A percentile compares a stretch with the other conserved stretches of the same genome.
These are phyloP conservation scores for Epinephelus cyanopodus DNA, from an alignment of 2,113 vertebrate genomes.

Conservation along the genomic window DNA sequence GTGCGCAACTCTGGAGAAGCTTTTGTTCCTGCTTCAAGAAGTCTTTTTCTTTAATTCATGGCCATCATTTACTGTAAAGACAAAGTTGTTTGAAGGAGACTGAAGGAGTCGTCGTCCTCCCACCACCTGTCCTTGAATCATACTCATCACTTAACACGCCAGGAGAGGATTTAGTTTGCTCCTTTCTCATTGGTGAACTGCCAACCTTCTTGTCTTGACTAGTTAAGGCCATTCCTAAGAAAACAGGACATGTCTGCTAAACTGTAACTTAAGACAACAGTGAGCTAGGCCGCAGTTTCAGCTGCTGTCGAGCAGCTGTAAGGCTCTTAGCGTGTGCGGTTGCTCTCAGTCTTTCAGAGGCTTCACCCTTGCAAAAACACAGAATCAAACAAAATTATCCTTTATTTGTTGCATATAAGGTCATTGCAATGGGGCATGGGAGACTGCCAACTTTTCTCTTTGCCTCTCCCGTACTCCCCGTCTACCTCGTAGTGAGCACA, in stretches of 20 bases:
- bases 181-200: constrained; percentile 64
- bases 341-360: constrained; percentile 64
- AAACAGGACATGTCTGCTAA: constrained; percentile 74
- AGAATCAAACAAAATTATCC: constrained; percentile 82
- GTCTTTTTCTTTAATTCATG: constrained; percentile 14
- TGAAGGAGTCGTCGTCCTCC: constrained; percentile 38
- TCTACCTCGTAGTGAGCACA: constrained; percentile 82
- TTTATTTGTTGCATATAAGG: constrained; percentile 86
- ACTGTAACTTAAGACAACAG: constrained; percentile 77
- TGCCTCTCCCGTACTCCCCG: constrained; percentile 62
- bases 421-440: constrained; percentile 84
- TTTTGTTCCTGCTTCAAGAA: constrained; percentile 13
- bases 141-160: constrained; percentile 63
- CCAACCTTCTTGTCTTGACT: constrained; percentile 80
- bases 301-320: constrained; percentile 78
- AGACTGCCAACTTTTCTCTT: constrained; percentile 69
- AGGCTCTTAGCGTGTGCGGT: constrained; percentile 50
- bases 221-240: constrained; percentile 73
- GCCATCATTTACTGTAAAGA: constrained; percentile 16
- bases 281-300: constrained; percentile 62
- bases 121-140: constrained; percentile 76
- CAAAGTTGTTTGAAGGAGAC: constrained; percentile 55
- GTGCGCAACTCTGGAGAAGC: background rate
- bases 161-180: constrained; percentile 66
- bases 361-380: constrained; percentile 67